Percentiles rank a stretch among this genome's conserved stretches.
Conservation (phyloP, 2,888 invertebrate species). For the Dynastes grantii region DNA sequence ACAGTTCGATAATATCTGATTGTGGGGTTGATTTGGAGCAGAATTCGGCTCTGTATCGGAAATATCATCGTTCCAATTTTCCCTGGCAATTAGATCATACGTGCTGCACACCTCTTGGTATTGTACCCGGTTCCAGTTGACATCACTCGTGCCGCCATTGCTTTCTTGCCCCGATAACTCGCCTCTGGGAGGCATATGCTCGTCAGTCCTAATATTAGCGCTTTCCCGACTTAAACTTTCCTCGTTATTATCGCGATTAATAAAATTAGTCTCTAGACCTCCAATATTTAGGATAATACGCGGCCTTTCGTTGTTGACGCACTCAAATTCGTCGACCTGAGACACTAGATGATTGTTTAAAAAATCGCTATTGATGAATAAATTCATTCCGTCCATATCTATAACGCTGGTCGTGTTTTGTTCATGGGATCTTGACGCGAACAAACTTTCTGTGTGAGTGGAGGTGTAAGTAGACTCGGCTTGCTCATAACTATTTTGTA, state of each 20-base stretch:
- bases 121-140: constrained; percentile 83
- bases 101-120: constrained; percentile 73
- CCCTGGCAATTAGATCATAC: constrained; percentile 79
- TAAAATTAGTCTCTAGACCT: constrained; percentile 57
- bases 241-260: constrained; percentile 56
- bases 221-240: constrained; percentile 70
- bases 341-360: constrained; percentile 64
- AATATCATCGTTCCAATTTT: constrained; percentile 81
- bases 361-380: constrained; percentile 66
- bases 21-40: constrained; percentile 42
- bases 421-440: constrained; percentile 54
- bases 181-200: constrained; percentile 89
- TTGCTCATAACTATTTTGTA: constrained; percentile 49
- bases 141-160: constrained; percentile 84
- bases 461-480: constrained; percentile 46
- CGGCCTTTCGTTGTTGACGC: constrained; percentile 60
- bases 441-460: constrained; percentile 38
- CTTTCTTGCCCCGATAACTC: constrained; percentile 91
- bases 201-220: constrained; percentile 87
- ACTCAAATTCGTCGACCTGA: constrained; percentile 66
- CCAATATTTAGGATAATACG: constrained; percentile 67
- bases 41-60: constrained; percentile 70
- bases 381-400: constrained; percentile 72
- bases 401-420: constrained; percentile 70
- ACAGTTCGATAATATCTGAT: constrained; percentile 49